Evolutionary conservation across 2,797 vertebrate species (phyloP), one percentile per base, ranked within the genome.

Genomic region (Scarus forsteni): DNA sequence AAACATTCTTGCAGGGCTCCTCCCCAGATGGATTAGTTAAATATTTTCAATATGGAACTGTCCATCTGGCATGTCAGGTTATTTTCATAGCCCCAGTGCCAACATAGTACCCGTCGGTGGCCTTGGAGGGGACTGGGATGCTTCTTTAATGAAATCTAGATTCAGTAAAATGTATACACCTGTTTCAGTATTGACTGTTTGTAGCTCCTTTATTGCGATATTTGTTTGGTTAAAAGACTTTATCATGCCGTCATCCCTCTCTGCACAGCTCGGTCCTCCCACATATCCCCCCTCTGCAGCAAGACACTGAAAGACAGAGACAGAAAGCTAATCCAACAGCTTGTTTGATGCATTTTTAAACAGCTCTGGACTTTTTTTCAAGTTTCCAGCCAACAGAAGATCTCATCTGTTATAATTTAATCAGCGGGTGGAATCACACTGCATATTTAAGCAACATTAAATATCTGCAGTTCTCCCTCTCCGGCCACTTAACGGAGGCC

Each of bases 311-410:
- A 74, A 89, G 87, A 85, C 75, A 48, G 72, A 92, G 89, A 92
- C 88, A 86, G 89, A 83, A 75, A 77, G 83, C 85, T 92, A 93
- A 92, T 94, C 90, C 90, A 90, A 90, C 91, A 89, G 88, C 89
- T 89, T 93, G 93, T 93, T 94, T 94, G 91, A 94, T 94, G 91
- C 92, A 94, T 94, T 94, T 94, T 95, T 94, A 93, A 94, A 91
- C 89, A 92, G 91, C 89, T 83, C 81, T 82, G 88, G 93, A 92
- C 86, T 85, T 86, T 39, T 27, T 89, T 91, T 92, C 86, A 85
- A 88, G 90, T 92, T 90, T 91, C 80, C 86, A 90, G 89, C 86
- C 83, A 88, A 87, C 90, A 81, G 85, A 87, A 90, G 86, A 92
- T 91, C 88, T 87, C 88, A 86, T 91, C 90, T 81, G 80, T 87